Evolutionary conservation across 2,113 vertebrate genomes (phyloP).

Genomic region (Murina feae): DNA sequence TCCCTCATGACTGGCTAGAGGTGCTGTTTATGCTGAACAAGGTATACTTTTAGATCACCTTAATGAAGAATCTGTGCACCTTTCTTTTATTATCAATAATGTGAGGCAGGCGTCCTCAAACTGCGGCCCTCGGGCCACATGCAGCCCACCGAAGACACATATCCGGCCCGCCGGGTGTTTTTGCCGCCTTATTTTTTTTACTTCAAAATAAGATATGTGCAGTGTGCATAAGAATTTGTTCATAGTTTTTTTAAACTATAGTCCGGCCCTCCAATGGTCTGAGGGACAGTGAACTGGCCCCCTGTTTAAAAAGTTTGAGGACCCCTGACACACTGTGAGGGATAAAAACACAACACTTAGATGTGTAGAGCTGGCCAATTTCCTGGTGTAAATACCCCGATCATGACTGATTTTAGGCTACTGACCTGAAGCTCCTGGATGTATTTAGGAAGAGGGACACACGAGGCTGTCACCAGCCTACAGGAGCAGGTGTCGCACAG

Average conservation of each 20-base stretch:
- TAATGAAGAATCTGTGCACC: background rate
- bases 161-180: no score
- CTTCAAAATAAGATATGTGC: no score
- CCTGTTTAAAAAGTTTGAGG: no score
- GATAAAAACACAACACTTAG: background rate
- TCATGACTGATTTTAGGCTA: background rate
- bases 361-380: background rate
- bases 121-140: no score
- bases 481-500: fast-evolving
- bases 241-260: no score
- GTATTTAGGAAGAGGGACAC: background rate
- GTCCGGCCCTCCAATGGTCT: no score
- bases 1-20: background rate
- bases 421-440: background rate
- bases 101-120: no score
- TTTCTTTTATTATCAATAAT: background rate
- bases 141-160: no score
- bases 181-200: no score
- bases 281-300: no score
- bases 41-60: background rate
- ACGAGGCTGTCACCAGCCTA: background rate
- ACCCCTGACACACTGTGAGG: no score
- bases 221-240: no score
- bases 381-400: background rate
- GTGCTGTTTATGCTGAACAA: background rate